A percentile compares a stretch with the other conserved stretches of the same genome.
Conservation (phyloP, 2,888 invertebrate genomes). For the Trachelus tabidus region DNA sequence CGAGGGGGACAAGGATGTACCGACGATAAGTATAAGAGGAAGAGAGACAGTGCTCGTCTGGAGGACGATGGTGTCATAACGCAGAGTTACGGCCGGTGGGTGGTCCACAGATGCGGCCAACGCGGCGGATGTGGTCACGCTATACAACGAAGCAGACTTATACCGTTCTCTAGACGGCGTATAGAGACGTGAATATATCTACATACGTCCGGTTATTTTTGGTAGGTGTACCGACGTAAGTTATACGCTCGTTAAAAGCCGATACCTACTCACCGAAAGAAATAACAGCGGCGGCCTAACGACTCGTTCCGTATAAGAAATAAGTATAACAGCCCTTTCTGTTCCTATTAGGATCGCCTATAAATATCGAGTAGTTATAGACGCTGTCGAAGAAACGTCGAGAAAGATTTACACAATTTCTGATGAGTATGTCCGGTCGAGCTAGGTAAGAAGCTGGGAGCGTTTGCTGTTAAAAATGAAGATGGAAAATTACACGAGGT, state of each 20-base stretch:
- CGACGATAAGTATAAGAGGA: background rate
- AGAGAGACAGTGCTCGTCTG: background rate
- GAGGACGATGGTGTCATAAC: conserved; percentile 22
- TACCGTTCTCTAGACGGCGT: conserved; percentile 22
- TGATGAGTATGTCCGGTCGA: background rate
- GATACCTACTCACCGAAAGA: conserved; percentile 15
- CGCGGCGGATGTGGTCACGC: conserved; percentile 55
- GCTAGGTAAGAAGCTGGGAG: background rate
- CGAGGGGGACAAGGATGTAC: background rate
- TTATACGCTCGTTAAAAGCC: conserved; percentile 12
- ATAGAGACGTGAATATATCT: conserved; percentile 31
- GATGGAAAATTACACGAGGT: background rate
- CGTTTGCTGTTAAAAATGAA: background rate
- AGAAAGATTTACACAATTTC: background rate
- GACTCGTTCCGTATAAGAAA: conserved; percentile 21
- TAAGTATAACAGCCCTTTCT: conserved; percentile 4
- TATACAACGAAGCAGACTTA: conserved; percentile 30
- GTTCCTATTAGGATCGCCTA: background rate
- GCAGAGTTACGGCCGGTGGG: conserved; percentile 48
- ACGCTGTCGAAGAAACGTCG: background rate
- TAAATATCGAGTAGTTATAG: background rate
- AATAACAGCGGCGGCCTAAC: conserved; percentile 15
- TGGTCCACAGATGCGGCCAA: conserved; percentile 57
- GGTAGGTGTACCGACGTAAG: conserved; percentile 31
- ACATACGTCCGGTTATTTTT: conserved; percentile 44